Percentiles rank a stretch among this genome's conserved stretches.
Conservation (phyloP, 2,113 vertebrate species). For the Caranx melampygus region DNA sequence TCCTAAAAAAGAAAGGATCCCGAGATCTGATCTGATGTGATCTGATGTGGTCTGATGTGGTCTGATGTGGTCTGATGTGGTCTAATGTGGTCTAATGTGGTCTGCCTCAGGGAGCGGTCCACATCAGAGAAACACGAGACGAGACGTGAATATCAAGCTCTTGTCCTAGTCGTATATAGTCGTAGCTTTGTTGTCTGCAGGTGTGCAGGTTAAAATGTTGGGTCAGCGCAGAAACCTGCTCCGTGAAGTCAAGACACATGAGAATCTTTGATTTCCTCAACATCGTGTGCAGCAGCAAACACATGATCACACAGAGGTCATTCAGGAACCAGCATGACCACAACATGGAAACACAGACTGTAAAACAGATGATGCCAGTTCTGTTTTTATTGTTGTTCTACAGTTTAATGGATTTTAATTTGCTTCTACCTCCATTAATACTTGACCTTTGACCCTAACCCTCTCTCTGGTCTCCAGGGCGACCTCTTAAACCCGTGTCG, state of each 20-base stretch:
- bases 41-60: no score
- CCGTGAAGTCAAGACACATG: not conserved
- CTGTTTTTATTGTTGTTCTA: no score
- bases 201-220: not conserved
- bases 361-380: no score
- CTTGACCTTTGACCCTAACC: not conserved
- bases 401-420: not conserved
- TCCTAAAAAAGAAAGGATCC: constrained; percentile 3
- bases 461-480: constrained; percentile 80
- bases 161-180: not conserved
- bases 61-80: no score
- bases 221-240: not conserved
- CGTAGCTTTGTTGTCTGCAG: not conserved
- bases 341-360: no score
- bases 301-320: no score
- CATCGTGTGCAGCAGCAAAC: no score
- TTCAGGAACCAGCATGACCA: no score
- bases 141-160: not conserved
- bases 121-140: not conserved
- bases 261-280: no score
- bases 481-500: constrained; percentile 94
- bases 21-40: constrained; percentile 2
- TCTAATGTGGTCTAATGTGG: no score
- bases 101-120: not conserved
- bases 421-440: not conserved